Evolutionary conservation across 2,888 invertebrate genomes (phyloP).

Genomic region (Ephialtes manifestator): DNA sequence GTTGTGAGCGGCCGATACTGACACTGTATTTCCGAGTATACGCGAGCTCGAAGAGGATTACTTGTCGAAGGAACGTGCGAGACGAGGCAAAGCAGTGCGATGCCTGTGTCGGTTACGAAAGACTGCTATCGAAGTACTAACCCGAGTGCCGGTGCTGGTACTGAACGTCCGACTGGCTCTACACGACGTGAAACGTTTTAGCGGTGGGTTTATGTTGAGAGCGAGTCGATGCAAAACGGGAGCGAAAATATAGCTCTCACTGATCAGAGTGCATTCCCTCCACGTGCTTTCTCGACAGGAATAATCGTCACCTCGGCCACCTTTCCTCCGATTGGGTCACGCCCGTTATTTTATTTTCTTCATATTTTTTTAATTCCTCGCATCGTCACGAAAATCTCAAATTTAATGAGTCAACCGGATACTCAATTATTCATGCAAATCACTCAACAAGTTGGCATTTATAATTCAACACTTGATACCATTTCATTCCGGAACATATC

Average conservation of each 20-base stretch:
- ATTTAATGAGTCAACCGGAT: too few species aligned
- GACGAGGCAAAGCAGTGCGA: conserved; percentile 15
- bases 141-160: background rate
- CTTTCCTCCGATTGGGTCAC: background rate
- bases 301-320: background rate
- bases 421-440: background rate
- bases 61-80: conserved; percentile 22
- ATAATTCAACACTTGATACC: too few species aligned
- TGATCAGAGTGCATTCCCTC: conserved; percentile 7
- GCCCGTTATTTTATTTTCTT: background rate
- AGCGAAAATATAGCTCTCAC: background rate
- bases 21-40: conserved; percentile 5
- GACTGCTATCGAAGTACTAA: conserved; percentile 10
- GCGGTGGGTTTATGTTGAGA: conserved; percentile 19
- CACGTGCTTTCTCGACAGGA: background rate
- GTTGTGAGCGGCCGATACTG: background rate
- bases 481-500: too few species aligned
- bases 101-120: conserved; percentile 43
- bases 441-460: background rate
- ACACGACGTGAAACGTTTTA: conserved; percentile 30
- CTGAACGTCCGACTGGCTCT: background rate
- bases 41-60: background rate
- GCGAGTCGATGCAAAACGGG: conserved; percentile 11
- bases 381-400: background rate
- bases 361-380: background rate